These are phyloP conservation scores for Anthopleura xanthogrammica DNA, from an alignment of 92 coral and sea anemone species.

Conservation along the genomic window DNA sequence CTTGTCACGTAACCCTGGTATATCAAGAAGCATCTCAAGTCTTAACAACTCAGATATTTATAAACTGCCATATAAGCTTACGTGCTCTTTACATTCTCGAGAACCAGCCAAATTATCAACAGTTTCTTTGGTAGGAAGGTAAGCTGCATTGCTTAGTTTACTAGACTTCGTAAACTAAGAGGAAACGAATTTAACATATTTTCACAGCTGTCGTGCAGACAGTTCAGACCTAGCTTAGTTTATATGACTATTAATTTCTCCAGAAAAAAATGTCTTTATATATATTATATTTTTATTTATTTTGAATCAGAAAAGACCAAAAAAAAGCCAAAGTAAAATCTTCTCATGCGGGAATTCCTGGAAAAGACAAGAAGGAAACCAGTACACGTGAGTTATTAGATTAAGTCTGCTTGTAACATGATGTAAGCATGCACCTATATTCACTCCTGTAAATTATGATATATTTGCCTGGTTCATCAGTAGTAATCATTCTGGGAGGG, in stretches of 20 bases:
- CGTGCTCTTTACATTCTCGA: constrained; percentile 17
- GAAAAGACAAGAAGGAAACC: not conserved
- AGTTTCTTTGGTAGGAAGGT: constrained; percentile 77
- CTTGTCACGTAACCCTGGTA: not conserved
- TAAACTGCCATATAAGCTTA: constrained; percentile 2
- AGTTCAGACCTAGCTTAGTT: too few species aligned
- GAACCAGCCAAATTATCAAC: constrained; percentile 62
- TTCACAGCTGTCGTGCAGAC: too few species aligned
- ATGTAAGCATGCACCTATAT: too few species aligned
- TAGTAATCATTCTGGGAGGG: too few species aligned
- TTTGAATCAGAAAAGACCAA: not conserved
- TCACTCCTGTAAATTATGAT: too few species aligned
- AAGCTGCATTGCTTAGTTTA: constrained; percentile 2
- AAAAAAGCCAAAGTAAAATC: not conserved
- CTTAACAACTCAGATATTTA: not conserved
- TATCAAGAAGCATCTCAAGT: not conserved
- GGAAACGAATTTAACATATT: not conserved
- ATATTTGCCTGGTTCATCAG: too few species aligned
- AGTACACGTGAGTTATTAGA: not conserved
- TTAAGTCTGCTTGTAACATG: too few species aligned
- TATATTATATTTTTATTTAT: not conserved
- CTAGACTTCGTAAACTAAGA: not conserved
- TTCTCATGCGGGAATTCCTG: not conserved
- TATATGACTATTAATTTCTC: too few species aligned
- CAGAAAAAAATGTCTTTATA: not conserved